Evolutionary conservation across 2,797 vertebrate genomes (phyloP), one percentile per base, ranked within the genome.

Genomic region (Malurus leucopterus): DNA sequence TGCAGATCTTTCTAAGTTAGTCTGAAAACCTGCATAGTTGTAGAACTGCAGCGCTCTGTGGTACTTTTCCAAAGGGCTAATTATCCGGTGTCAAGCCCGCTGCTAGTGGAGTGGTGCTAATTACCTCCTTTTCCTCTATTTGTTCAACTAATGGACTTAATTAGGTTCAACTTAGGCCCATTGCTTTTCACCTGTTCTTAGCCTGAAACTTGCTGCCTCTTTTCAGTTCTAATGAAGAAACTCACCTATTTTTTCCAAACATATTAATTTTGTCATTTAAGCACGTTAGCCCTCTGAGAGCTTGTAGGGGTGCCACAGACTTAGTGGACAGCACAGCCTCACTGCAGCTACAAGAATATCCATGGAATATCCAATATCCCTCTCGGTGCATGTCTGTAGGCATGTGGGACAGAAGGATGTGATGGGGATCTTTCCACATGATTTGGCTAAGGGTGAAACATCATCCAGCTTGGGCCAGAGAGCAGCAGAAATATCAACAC

Each of bases 91-190:
- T 86, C 83, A 89, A 86, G 63, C 36, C 40, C 1, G 0, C 64
- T 77, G 80, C 38, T 43, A 81, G 65, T 44, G 11, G 34, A 86
- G 47, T 78, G 40, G 40, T 81, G 77, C 63, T 90, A 88, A 84
- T 81, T 92, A 84, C 16, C 2, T 41, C 47, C 83, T 79, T 69
- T 72, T 72, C 22, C 58, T 71, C 36, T 78, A 38, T 81, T 88
- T 89, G 59, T 89, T 88, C 80, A 89, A 51, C 62, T 93, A 84
- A 89, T 75, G 15, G 65, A 86, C 36, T 88, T 84, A 69, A 91
- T 93, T 81, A 75, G 4, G 15, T 91, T 81, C 55, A 88, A 15
- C 17, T 84, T 72, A 36, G 41, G 32, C 32, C 55, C 32, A 26
- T 47, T 81, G 30, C 50, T 91, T 91, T 88, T 91, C 38, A 41